Percentiles rank a stretch among this genome's conserved stretches.
Evolutionary conservation across 2,113 vertebrate species (phyloP).

Genomic region (Prinia subflava): DNA sequence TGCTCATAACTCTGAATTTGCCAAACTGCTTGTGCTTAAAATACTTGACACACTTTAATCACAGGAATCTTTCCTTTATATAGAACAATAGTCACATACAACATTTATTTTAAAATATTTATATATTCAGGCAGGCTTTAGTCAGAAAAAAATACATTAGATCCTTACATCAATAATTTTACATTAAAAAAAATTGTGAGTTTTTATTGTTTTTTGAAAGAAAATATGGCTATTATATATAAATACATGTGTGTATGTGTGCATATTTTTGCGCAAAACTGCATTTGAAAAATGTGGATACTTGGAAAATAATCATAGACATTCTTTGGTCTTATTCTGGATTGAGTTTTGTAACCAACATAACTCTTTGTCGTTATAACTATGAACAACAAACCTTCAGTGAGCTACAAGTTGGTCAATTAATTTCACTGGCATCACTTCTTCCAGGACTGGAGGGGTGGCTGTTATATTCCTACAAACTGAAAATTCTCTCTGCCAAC

Average conservation of each 20-base stretch:
- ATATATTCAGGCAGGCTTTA: neutral
- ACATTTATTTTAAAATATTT: neutral
- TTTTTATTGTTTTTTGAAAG: neutral
- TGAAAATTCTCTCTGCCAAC: neutral
- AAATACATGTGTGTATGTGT: neutral
- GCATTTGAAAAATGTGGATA: neutral
- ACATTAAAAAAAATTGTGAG: neutral
- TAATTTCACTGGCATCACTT: neutral
- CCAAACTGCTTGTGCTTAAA: neutral
- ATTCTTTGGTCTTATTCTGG: neutral
- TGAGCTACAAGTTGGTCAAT: neutral
- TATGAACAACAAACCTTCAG: neutral
- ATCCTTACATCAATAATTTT: neutral
- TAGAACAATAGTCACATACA: neutral
- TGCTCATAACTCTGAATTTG: constrained; percentile 30
- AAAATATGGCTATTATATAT: neutral
- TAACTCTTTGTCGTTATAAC: neutral
- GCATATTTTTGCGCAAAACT: neutral
- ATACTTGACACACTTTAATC: neutral
- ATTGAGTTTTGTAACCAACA: neutral
- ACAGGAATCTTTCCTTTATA: neutral
- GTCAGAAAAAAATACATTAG: neutral
- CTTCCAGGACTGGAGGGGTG: neutral
- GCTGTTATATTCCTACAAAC: neutral
- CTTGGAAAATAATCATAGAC: neutral